phyloP scores from a whole-genome alignment of 2,113 vertebrate genomes.

The Atractosteus spatula region DNA sequence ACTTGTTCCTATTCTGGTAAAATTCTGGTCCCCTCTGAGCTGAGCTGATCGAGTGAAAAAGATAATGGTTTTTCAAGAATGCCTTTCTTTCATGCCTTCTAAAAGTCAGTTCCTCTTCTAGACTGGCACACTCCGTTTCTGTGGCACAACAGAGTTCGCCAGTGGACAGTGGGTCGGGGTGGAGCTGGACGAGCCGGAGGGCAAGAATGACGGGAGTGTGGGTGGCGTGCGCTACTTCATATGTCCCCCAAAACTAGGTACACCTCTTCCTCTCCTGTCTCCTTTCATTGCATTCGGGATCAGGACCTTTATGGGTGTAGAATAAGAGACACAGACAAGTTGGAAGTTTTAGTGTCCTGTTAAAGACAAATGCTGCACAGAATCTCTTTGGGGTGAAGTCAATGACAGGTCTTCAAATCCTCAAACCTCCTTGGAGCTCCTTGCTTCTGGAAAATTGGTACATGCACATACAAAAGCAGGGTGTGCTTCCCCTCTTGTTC shows the following conservation, averaged over 20 bases:
- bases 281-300: background rate
- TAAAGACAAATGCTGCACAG: background rate
- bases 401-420: too few species aligned
- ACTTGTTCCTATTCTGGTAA: too few species aligned
- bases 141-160: conserved; percentile 87
- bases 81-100: background rate
- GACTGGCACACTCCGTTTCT: conserved; percentile 82
- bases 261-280: conserved; percentile 3
- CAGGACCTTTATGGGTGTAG: too few species aligned
- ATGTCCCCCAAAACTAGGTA: conserved; percentile 86
- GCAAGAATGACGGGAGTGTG: conserved; percentile 88
- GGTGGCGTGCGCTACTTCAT: conserved; percentile 89
- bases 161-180: conserved; percentile 92
- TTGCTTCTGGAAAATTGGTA: too few species aligned
- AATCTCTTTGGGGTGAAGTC: background rate
- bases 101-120: conserved; percentile 35
- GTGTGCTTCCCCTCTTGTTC: too few species aligned
- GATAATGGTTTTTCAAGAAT: too few species aligned
- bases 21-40: too few species aligned
- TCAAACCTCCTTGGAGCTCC: too few species aligned
- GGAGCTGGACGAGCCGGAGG: conserved; percentile 85
- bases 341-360: background rate
- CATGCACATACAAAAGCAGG: too few species aligned
- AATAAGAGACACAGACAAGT: too few species aligned
- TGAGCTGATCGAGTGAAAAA: too few species aligned